A percentile compares a stretch with the other conserved stretches of the same genome.
Conservation (phyloP, 1,140 invertebrate genomes). For the Solenopsis fugax region DNA sequence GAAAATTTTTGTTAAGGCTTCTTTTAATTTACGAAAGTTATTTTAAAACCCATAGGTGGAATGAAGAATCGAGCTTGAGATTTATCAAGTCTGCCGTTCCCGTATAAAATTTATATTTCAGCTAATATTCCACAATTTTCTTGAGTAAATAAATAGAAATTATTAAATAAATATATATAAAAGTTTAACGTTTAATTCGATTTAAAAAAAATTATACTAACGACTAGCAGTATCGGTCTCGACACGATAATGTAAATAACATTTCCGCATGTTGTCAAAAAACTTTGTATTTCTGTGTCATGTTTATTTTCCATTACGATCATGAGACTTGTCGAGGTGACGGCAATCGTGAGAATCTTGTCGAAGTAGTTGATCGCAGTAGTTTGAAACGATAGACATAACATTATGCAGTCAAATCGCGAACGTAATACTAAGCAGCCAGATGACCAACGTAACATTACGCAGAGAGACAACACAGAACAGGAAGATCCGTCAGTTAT, state of each 20-base stretch:
- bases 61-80: background rate
- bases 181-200: background rate
- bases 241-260: background rate
- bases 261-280: background rate
- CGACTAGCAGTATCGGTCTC: background rate
- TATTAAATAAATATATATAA: slow-evolving; percentile 5
- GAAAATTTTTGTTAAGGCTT: background rate
- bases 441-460: too few species aligned
- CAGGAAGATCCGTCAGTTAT: too few species aligned
- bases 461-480: too few species aligned
- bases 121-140: background rate
- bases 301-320: slow-evolving; percentile 2
- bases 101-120: background rate
- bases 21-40: background rate
- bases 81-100: background rate
- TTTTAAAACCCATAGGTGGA: background rate
- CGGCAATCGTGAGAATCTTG: background rate
- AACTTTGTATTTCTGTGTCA: background rate
- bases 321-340: background rate
- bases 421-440: background rate
- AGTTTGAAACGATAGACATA: background rate
- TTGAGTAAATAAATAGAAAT: background rate
- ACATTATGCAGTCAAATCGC: background rate
- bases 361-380: background rate
- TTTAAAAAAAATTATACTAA: background rate